A percentile compares a stretch with the other conserved stretches of the same genome.
phyloP scores from a whole-genome alignment of 2,888 invertebrate genomes.

The Pammene aurita region DNA sequence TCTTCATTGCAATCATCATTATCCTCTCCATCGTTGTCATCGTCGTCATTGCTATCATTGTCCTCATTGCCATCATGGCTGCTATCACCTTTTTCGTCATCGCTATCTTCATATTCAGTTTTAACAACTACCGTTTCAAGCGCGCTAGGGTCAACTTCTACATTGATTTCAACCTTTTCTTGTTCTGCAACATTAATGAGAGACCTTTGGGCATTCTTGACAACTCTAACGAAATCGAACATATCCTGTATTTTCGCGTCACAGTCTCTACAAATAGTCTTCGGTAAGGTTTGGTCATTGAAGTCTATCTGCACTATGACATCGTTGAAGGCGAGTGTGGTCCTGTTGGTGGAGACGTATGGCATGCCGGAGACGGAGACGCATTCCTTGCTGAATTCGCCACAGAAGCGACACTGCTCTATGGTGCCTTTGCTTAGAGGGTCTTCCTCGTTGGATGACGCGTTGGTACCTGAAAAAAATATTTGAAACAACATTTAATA shows the following conservation, averaged over 20 bases:
- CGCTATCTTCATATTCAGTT: conserved; percentile 5
- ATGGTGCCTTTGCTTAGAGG: not conserved
- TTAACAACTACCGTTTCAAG: not conserved
- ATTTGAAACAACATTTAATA: not conserved
- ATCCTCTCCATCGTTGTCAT: not conserved
- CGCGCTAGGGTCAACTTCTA: not conserved
- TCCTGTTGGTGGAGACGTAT: not conserved
- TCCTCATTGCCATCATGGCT: not conserved
- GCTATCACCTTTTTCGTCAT: not conserved
- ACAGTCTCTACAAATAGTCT: conserved; percentile 2
- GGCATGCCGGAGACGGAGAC: not conserved
- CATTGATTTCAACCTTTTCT: not conserved
- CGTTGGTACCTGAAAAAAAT: not conserved
- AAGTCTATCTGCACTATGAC: conserved; percentile 1
- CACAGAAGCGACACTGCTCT: conserved; percentile 20
- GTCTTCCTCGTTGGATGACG: not conserved
- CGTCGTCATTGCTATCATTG: not conserved
- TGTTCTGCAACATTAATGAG: conserved; percentile 1
- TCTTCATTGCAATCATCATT: not conserved
- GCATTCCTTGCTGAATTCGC: conserved; percentile 9
- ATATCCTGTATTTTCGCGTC: conserved; percentile 4
- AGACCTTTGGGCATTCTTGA: not conserved
- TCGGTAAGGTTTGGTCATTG: not conserved
- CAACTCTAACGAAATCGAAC: not conserved
- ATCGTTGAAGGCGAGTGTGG: not conserved